These are phyloP conservation scores for Eupithecia insigniata DNA, from an alignment of 2,888 invertebrate genomes.

Conservation along the genomic window DNA sequence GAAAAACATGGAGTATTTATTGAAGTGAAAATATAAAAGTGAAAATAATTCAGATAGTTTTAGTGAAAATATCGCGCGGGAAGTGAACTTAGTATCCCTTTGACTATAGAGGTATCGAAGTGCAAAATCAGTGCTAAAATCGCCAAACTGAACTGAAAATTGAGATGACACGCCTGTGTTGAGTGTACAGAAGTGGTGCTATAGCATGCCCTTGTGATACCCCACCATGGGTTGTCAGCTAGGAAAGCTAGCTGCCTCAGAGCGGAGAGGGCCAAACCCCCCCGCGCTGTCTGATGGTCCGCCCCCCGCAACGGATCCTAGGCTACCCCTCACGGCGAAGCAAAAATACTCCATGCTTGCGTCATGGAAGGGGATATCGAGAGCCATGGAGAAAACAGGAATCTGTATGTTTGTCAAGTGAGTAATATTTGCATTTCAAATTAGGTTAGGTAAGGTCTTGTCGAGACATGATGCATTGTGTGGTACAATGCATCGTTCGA, in stretches of 20 bases:
- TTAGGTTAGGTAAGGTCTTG: neutral
- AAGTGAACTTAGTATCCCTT: neutral
- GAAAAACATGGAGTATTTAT: constrained; percentile 14
- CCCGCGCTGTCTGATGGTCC: constrained; percentile 82
- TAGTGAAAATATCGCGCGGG: neutral
- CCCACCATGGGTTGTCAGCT: constrained; percentile 89
- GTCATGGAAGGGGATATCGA: constrained; percentile 95
- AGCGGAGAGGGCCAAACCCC: constrained; percentile 75
- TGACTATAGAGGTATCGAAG: constrained; percentile 6
- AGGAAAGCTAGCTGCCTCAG: constrained; percentile 87
- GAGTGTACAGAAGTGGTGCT: constrained; percentile 22
- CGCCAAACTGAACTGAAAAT: constrained; percentile 10
- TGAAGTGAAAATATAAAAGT: neutral
- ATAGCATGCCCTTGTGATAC: constrained; percentile 37
- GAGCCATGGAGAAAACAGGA: constrained; percentile 95
- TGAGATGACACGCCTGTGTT: constrained; percentile 11
- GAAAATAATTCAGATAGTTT: neutral
- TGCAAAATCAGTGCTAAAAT: constrained; percentile 23
- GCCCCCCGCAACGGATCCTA: constrained; percentile 89
- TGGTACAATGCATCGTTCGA: neutral
- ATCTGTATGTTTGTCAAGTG: constrained; percentile 96
- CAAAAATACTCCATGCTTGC: constrained; percentile 95
- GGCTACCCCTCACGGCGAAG: constrained; percentile 92
- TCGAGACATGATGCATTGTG: neutral
- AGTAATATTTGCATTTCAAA: constrained; percentile 68